Evolutionary conservation across 2,888 invertebrate species (phyloP).

Genomic region (Drosophila paramelanica): DNA sequence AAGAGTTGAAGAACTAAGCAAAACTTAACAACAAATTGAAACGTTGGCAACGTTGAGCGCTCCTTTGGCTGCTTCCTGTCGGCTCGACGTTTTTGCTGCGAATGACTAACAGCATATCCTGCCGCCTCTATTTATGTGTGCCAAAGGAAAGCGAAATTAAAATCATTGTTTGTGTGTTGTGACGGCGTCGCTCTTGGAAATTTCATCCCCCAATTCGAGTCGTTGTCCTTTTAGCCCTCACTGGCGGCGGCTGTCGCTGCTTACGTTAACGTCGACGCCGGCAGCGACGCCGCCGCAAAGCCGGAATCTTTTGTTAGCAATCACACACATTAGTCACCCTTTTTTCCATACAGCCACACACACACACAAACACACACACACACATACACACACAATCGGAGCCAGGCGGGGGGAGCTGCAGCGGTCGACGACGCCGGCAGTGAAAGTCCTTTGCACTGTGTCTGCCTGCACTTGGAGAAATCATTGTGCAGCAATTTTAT

Average conservation of each 20-base stretch:
- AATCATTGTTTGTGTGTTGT: conserved; percentile 75
- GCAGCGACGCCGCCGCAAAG: conserved; percentile 59
- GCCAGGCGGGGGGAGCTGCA: conserved; percentile 45
- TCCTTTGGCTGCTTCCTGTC: conserved; percentile 76
- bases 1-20: conserved; percentile 65
- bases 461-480: conserved; percentile 74
- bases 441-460: conserved; percentile 82
- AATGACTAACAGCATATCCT: conserved; percentile 84
- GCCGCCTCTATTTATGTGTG: conserved; percentile 84
- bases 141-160: conserved; percentile 82
- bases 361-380: conserved; percentile 28
- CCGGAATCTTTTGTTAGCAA: conserved; percentile 83
- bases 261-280: conserved; percentile 21
- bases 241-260: conserved; percentile 35
- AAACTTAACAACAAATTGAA: conserved; percentile 79
- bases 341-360: conserved; percentile 70
- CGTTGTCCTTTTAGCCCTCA: conserved; percentile 83
- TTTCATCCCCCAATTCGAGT: conserved; percentile 81
- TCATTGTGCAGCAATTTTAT: conserved; percentile 43
- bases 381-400: conserved; percentile 1
- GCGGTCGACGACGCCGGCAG: conserved; percentile 62
- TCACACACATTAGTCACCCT: conserved; percentile 85
- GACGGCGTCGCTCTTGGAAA: conserved; percentile 63
- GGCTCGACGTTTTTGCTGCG: conserved; percentile 84
- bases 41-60: conserved; percentile 64